Evolutionary conservation across 1,140 invertebrate genomes (phyloP).

Genomic region (Cydia strobilella): DNA sequence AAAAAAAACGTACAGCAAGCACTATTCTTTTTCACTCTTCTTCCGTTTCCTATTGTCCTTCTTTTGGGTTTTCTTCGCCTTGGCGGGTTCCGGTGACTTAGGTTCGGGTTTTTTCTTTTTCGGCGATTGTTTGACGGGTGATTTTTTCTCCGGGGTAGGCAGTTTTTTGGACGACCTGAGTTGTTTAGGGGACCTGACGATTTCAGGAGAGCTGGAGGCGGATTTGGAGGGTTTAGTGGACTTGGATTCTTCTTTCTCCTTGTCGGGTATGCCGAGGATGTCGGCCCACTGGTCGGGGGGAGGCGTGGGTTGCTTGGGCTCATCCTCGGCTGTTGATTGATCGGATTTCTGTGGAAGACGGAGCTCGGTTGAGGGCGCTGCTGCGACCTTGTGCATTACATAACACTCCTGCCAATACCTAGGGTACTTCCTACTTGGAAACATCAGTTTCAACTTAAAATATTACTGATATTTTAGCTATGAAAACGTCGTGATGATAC

Average conservation of each 20-base stretch:
- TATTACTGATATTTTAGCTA: too few relatives aligned
- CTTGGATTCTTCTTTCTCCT: conserved; percentile 36
- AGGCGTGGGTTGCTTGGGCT: conserved; percentile 65
- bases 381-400: neutral
- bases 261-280: conserved; percentile 70
- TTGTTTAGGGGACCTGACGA: conserved; percentile 56
- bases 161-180: conserved; percentile 63
- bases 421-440: too few relatives aligned
- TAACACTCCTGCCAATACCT: neutral
- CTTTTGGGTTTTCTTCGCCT: conserved; percentile 50
- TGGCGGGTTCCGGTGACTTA: conserved; percentile 51
- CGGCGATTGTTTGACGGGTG: conserved; percentile 57
- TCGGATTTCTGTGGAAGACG: conserved; percentile 58
- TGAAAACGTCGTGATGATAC: too few relatives aligned
- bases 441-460: neutral
- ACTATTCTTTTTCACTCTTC: conserved; percentile 75
- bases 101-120: conserved; percentile 62
- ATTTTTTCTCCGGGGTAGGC: conserved; percentile 50
- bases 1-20: conserved; percentile 67
- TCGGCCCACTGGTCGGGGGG: conserved; percentile 74
- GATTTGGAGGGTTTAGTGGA: conserved; percentile 38
- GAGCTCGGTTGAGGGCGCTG: conserved; percentile 16
- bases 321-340: conserved; percentile 51
- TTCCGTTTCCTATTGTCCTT: conserved; percentile 64
- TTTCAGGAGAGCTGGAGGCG: conserved; percentile 44